Evolutionary conservation across 2,888 invertebrate genomes (phyloP), one percentile per base, ranked within the genome.

Genomic region (Melinopterus prodromus): DNA sequence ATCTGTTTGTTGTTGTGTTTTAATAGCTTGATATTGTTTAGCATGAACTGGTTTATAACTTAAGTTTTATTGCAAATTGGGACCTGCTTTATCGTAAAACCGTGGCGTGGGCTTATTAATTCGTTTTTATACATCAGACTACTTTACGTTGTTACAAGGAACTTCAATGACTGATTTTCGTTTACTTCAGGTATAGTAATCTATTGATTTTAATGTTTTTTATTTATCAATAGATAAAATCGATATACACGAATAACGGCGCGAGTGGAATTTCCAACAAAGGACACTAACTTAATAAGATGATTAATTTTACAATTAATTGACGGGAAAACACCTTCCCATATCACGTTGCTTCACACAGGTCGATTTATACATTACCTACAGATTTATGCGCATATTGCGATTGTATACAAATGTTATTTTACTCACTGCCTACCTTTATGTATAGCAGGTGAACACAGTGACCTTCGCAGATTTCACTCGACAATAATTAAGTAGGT

Each of bases 381-480:
- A 53, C 53, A 53, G 53, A 53, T 53, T 53, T 53, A 53, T 53
- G 53, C 53, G 53, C 53, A 53, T 53, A 53, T 53, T 53, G 53
- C 12, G 53, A 53, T 12, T 53, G 53, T 53, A 53, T 53, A 53
- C 53, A 53, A 53, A 53, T 53, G 53, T 9, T 53, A 53, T 53
- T 53, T 53, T 9, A 1, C 12, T 9, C 53, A 53, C 53, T 53
- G 53, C 53, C 53, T 53, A 53, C 53, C 53, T 53, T 7, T 53
- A 53, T 53, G 53, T 53, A 53, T 53, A 53, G 53, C 53, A 53
- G 53, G 53, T 53, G 53, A 53, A 53, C 53, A 53, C 53, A 53
- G 53, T 53, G 53, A 53, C 53, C 53, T 53, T 53, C 53, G 5
- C 9, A 53, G 53, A 53, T 53, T 53, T 53, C 53, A 53, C 53